Base-by-base conservation (phyloP, 2,797 vertebrate genomes). In the Oryzias sinensis region DNA sequence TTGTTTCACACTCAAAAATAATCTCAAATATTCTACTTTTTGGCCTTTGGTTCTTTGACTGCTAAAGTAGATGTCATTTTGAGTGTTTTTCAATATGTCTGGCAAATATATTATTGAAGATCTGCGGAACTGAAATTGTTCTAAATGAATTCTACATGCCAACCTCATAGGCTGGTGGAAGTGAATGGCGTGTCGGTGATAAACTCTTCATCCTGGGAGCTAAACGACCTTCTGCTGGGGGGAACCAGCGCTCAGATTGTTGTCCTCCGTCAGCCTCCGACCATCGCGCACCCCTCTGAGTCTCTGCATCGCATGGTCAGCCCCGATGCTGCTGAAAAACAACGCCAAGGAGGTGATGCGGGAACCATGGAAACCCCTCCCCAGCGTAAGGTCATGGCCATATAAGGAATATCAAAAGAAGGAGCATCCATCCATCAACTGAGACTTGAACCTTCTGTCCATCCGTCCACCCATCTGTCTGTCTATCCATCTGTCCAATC, bases 141-240 rank as follows among this genome's bases (percentile, higher is more conserved):
- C 1, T 24, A 37, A 53, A 5, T 51, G 17, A 17, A 0, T 13
- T 1, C 4, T 37, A 11, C 33, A 37, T 37, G 33, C 13, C 46
- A 20, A 8, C 16, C 40, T 49, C 24, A 18, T 17, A 92, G 91
- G 72, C 61, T 91, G 47, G 73, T 91, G 79, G 91, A 91, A 74
- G 88, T 93, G 56, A 91, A 91, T 0, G 86, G 84, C 13, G 72
- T 86, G n/a, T 55, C 71, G 0, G 88, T 91, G 57, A 65, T 92
- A 57, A 83, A 82, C 58, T 84, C 76, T 3, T 83, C 78, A 45
- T 77, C 81, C 33, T 79, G 88, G 2, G 87, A 91, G 49, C 75
- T 90, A 49, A 68, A 55, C 1, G 29, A 80, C 42, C 81, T 92
- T 59, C 81, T 91, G 11, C 75, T 79, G 27, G 70, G 83, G 49